Conservation (phyloP, 2,888 invertebrate species). For the Zygothrica quintamaculata region DNA sequence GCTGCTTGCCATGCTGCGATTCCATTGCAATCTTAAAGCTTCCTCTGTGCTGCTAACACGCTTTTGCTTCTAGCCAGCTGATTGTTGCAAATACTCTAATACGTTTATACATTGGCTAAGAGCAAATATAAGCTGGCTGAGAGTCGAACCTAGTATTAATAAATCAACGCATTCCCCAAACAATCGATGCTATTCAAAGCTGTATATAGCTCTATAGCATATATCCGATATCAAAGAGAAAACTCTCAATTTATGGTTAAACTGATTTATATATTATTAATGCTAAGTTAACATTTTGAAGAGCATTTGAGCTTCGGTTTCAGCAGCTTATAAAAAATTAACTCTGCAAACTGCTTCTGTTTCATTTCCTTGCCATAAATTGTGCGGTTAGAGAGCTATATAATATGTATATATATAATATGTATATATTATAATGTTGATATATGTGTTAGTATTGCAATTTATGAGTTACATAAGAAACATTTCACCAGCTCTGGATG, state of each 20-base stretch:
- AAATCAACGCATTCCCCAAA: too few species aligned
- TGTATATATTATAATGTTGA: conserved; percentile 69
- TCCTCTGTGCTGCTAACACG: conserved; percentile 67
- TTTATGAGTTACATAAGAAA: conserved; percentile 53
- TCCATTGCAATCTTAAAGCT: conserved; percentile 57
- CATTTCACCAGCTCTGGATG: conserved; percentile 41
- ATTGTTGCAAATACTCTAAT: conserved; percentile 30
- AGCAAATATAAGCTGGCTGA: too few species aligned
- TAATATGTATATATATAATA: conserved; percentile 34
- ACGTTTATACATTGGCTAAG: too few species aligned
- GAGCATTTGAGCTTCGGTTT: conserved; percentile 43
- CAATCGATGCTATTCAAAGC: too few species aligned
- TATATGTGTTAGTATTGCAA: conserved; percentile 54
- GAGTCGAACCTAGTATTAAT: background rate
- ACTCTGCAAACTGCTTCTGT: conserved; percentile 54
- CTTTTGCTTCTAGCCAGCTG: conserved; percentile 71
- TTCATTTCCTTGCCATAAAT: conserved; percentile 71
- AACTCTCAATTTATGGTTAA: too few species aligned
- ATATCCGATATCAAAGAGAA: too few species aligned
- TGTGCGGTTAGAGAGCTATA: conserved; percentile 50
- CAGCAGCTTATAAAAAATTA: background rate
- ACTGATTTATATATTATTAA: too few species aligned
- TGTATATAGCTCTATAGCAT: too few species aligned
- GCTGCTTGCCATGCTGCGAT: conserved; percentile 55
- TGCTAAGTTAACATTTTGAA: too few species aligned